A percentile compares a stretch with the other conserved stretches of the same genome.
Conservation (phyloP, 2,797 vertebrate genomes). For the Hemitrygon akajei region DNA sequence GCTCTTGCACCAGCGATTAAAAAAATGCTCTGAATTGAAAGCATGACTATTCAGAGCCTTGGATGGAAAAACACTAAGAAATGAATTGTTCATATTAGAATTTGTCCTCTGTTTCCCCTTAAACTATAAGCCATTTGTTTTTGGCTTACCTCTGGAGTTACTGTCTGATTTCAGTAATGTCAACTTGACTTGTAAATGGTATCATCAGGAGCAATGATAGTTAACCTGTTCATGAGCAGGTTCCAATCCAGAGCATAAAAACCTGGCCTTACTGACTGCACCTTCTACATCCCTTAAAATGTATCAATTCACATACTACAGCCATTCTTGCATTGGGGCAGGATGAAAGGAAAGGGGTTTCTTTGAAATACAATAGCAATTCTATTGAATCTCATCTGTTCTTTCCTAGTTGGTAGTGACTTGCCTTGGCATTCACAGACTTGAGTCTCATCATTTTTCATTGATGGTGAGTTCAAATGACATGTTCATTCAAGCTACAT, state of each 20-base stretch:
- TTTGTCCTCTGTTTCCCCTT: background rate
- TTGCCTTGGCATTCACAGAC: background rate
- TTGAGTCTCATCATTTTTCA: background rate
- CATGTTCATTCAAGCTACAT: background rate
- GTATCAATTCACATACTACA: background rate
- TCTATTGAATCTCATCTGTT: background rate
- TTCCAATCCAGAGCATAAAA: background rate
- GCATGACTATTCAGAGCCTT: background rate
- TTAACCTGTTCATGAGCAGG: background rate
- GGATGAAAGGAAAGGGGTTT: too few relatives aligned
- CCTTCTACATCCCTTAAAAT: background rate
- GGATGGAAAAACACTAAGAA: background rate
- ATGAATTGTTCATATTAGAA: constrained; percentile 17
- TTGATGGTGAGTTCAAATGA: background rate
- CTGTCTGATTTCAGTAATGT: background rate
- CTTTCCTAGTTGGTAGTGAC: background rate
- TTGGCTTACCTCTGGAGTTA: background rate
- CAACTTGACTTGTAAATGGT: too few relatives aligned
- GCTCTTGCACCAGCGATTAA: background rate
- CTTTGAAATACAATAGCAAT: background rate
- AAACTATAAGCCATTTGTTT: background rate
- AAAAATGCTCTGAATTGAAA: background rate
- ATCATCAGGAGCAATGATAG: background rate
- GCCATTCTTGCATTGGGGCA: background rate
- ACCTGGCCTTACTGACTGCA: background rate